These are phyloP conservation scores for Aegotheles bennettii DNA, from an alignment of 2,113 vertebrate genomes.

Conservation along the genomic window DNA sequence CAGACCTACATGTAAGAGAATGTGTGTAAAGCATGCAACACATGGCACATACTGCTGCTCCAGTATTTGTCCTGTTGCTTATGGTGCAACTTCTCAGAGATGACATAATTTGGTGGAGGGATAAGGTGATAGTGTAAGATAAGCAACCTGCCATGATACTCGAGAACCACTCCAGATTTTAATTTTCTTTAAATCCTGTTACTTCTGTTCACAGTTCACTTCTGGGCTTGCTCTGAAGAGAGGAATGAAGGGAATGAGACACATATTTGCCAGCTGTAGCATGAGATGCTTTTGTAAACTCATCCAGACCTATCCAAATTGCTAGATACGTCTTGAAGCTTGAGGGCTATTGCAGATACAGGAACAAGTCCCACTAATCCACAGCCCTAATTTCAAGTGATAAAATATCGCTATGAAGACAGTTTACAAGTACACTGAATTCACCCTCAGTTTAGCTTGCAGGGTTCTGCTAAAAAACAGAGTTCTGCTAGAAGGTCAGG, in stretches of 20 bases:
- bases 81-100: background rate
- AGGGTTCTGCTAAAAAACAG: background rate
- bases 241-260: background rate
- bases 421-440: background rate
- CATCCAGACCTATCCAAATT: background rate
- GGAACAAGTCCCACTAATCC: background rate
- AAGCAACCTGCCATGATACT: background rate
- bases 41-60: accelerated
- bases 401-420: background rate
- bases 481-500: background rate
- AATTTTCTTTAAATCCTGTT: background rate
- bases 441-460: background rate
- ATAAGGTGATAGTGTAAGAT: background rate
- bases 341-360: background rate
- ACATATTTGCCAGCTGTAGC: background rate
- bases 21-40: background rate
- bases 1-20: background rate
- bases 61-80: background rate
- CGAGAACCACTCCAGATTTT: background rate
- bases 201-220: background rate
- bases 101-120: background rate
- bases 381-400: background rate
- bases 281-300: background rate
- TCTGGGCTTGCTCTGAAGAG: background rate
- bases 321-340: background rate